Percentiles rank a stretch among this genome's conserved stretches.
Conservation (phyloP, 2,113 vertebrate species). For the Chelonoidis abingdonii region DNA sequence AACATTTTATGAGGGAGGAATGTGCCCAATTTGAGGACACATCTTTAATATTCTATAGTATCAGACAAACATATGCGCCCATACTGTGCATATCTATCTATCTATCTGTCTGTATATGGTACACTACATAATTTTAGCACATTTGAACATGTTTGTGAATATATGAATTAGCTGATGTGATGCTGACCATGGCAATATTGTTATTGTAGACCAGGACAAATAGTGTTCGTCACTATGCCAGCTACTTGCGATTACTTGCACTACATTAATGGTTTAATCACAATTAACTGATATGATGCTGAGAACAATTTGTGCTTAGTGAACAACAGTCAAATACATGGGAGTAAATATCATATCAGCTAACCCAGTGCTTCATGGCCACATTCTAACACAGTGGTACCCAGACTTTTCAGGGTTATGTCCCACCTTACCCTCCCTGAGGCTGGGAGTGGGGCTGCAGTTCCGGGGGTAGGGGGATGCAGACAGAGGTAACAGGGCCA, state of each 20-base stretch:
- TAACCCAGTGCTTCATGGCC: not conserved
- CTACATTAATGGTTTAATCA: not conserved
- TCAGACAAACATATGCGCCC: accelerated
- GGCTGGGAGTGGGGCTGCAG: no score
- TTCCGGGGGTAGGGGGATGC: no score
- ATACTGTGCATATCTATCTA: not conserved
- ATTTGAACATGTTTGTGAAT: not conserved
- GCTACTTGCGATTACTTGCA: not conserved
- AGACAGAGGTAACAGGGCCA: no score
- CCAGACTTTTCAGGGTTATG: no score
- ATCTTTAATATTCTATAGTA: not conserved
- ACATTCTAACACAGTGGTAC: not conserved
- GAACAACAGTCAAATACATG: not conserved
- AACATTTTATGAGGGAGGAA: not conserved
- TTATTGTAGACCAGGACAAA: not conserved
- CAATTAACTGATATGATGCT: not conserved
- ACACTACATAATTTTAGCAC: not conserved
- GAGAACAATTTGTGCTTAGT: not conserved
- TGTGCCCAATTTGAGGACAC: not conserved
- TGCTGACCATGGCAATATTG: accelerated
- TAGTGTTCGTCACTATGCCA: not conserved
- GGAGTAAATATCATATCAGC: not conserved
- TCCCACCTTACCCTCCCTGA: no score
- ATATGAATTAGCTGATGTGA: not conserved
- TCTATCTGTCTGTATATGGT: not conserved